Conservation (phyloP, 2,113 vertebrate species). For the Halcyon malimbica region DNA sequence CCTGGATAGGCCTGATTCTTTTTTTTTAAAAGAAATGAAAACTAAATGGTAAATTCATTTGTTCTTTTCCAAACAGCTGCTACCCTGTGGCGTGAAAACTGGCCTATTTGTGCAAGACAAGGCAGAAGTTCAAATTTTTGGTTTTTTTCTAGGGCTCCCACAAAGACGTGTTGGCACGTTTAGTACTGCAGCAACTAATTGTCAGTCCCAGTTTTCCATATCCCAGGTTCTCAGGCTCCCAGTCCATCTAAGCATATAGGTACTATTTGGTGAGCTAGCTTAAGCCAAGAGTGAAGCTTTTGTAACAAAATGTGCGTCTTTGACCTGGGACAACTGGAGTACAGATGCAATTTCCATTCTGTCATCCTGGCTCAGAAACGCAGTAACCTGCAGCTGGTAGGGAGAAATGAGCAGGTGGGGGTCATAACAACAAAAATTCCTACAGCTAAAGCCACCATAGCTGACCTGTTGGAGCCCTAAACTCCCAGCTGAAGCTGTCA, state of each 20-base stretch:
- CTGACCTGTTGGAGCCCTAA: neutral
- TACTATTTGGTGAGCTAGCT: neutral
- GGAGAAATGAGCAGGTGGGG: neutral
- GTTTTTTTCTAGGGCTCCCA: neutral
- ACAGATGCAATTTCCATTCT: neutral
- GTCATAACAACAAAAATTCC: neutral
- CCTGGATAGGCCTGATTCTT: accelerated
- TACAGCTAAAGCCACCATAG: neutral
- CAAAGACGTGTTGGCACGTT: neutral
- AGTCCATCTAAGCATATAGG: neutral
- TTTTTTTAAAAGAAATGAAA: neutral
- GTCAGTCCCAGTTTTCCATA: neutral
- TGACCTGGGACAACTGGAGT: neutral
- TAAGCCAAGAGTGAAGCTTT: neutral
- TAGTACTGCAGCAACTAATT: neutral
- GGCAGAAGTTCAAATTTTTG: neutral
- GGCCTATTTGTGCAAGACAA: neutral
- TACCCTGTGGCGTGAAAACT: neutral
- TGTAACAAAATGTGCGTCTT: neutral
- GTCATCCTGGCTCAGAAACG: neutral
- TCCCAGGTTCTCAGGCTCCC: neutral
- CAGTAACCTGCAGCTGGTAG: neutral
- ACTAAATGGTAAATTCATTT: neutral
- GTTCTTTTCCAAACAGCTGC: neutral
- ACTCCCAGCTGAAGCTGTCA: neutral